Base-by-base conservation (phyloP, 2,113 vertebrate species). In the Peromyscus californicus region DNA sequence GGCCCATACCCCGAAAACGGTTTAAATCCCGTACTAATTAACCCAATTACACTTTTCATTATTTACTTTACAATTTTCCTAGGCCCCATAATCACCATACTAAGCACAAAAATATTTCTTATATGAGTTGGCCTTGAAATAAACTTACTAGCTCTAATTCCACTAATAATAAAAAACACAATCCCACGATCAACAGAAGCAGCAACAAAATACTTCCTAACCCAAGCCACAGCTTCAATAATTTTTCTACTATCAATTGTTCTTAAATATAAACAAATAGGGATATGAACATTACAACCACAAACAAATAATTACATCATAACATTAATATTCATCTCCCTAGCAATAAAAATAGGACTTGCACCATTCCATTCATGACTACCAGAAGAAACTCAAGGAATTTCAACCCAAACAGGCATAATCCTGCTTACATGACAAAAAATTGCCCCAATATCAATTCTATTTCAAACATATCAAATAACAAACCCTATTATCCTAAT, bases 201-300 rank as follows among this genome's bases (percentile, higher is more conserved):
- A 5, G 67, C 67, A 3, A 57, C 67, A 0, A 88, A 54, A 15
- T 88, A 88, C 13, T 69, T 88, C 4, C 3, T 72, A 7, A 70
- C 19, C 15, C 86, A 72, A 88, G 45, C 86, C 3, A 88, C 48
- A 6, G 67, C 45, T 7, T 88, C 67, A 1, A 87, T 54, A 5
- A 36, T 57, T 0, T 4, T 88, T 5, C 21, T n/a, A 22, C 3
- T 54, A 26, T 4, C 67, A 0, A 6, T 33, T 7, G 70, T 3
- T 3, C 2, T 1, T 1, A 85, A 42, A 4, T 11, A 48, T 0
- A 3, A n/a, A 0, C 8, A 42, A 1, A 3, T 16, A 2, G 61
- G 61, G 5, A 1, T 7, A 13, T 83, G 79, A 59, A 11, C 11
- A 6, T 8, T 70, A 2, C 33, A 31, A 6, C 31, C 3, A 4